Base-by-base conservation (phyloP, 2,113 vertebrate genomes). In the Uropsilus gracilis region DNA sequence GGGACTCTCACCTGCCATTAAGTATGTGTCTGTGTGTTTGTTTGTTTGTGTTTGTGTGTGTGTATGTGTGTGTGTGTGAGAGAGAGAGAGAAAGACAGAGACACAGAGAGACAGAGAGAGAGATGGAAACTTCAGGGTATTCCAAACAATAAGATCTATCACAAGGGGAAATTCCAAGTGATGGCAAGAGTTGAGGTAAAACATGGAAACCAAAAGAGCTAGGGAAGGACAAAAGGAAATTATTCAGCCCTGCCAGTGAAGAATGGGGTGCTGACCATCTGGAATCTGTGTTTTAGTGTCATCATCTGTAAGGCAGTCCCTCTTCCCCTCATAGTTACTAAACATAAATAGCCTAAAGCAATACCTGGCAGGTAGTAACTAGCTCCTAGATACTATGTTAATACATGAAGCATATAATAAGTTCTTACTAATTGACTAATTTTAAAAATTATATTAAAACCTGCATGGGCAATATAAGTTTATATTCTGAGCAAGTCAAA, bases 381-480 rank as follows among this genome's bases (percentile, higher is more conserved):
- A n/a, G n/a, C 26, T 75, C 10, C 26, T 34, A 76, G 20, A 55
- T 76, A 44, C 34, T 71, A 34, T 42, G 10, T 71, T 55, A n/a
- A 46, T 87, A 64, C 46, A 77, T 28, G 6, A 83, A 83, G 46
- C 39, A 44, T 59, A 28, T 57, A 53, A 34, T 82, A 82, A 77
- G 59, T 16, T 13, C 37, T 17, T 77, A 32, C 55, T 84, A 46
- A 55, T 11, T 75, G 66, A 20, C 44, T 37, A 44, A 82, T 20
- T 32, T 61, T 64, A 64, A 81, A 63, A 90, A 80, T 42, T 76
- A 32, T 69, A 55, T 48, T 93, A 88, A 94, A 71, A 55, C 17
- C 53, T 66, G 63, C 72, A 78, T 50, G 17, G 24, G 39, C 37
- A 84, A 17, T 48, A 77, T 37, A 48, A 34, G 39, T 83, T 32